Evolutionary conservation across 92 coral and sea anemone genomes (phyloP).

Genomic region (Porites cylindrica): DNA sequence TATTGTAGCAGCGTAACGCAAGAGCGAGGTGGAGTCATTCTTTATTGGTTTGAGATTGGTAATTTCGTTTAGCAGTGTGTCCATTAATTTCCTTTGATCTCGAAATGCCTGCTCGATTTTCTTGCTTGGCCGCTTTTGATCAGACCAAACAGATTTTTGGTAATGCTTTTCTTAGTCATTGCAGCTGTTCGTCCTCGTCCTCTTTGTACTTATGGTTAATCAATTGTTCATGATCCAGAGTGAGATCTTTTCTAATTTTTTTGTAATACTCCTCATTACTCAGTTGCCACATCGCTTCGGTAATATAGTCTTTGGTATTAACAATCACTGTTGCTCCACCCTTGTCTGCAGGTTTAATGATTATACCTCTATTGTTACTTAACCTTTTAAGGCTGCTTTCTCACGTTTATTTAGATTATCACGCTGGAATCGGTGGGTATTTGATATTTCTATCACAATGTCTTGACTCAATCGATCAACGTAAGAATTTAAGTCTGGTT

Average conservation of each 20-base stretch:
- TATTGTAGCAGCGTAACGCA: no score
- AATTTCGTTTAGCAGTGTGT: background rate
- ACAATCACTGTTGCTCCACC: slow-evolving; percentile 27
- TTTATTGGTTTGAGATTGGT: no score
- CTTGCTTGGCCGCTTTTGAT: slow-evolving; percentile 18
- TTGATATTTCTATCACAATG: slow-evolving; percentile 16
- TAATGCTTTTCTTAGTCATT: no score
- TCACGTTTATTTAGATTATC: slow-evolving; percentile 35
- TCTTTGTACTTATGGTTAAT: slow-evolving; percentile 16
- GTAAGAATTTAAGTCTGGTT: slow-evolving; percentile 29
- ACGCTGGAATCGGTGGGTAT: slow-evolving; percentile 20
- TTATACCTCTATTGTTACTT: slow-evolving; percentile 32
- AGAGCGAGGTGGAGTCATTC: no score
- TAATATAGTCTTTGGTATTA: slow-evolving; percentile 7
- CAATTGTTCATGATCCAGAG: no score
- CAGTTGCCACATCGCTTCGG: slow-evolving; percentile 21
- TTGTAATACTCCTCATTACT: background rate
- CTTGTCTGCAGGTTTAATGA: slow-evolving; percentile 1
- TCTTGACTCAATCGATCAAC: slow-evolving; percentile 26
- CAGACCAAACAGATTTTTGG: no score
- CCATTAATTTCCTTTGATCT: slow-evolving; percentile 49
- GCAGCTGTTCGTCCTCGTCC: slow-evolving; percentile 21
- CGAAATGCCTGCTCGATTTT: slow-evolving; percentile 28
- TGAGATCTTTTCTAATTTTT: no score
- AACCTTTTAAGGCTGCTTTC: slow-evolving; percentile 21